These are phyloP conservation scores for Sialis fuliginosa DNA, from an alignment of 2,888 invertebrate species.

Conservation along the genomic window DNA sequence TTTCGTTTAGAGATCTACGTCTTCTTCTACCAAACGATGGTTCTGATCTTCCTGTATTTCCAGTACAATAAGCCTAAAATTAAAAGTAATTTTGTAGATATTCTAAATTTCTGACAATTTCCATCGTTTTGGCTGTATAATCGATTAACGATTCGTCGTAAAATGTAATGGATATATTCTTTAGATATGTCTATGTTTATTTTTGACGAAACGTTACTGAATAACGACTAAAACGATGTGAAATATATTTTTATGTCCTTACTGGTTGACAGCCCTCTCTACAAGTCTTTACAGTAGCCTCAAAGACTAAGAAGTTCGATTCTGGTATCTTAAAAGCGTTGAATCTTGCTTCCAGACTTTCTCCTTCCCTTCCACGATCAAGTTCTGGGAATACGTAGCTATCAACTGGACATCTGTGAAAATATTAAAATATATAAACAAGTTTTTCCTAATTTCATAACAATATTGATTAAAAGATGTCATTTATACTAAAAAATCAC, in stretches of 20 bases:
- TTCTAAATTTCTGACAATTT: too few relatives aligned
- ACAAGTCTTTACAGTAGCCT: slow-evolving; percentile 79
- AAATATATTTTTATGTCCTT: slow-evolving; percentile 14
- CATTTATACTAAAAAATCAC: too few relatives aligned
- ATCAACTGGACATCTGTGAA: slow-evolving; percentile 69
- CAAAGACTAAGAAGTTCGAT: slow-evolving; percentile 83
- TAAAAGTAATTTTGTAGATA: too few relatives aligned
- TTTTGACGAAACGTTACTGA: neutral
- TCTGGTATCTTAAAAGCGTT: slow-evolving; percentile 91
- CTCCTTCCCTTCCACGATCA: slow-evolving; percentile 68
- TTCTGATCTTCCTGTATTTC: slow-evolving; percentile 60
- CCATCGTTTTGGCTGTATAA: too few relatives aligned
- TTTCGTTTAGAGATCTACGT: slow-evolving; percentile 31
- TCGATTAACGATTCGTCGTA: too few relatives aligned
- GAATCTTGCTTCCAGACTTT: slow-evolving; percentile 77
- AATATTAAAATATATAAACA: neutral
- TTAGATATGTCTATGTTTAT: slow-evolving; percentile 9
- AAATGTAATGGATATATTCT: too few relatives aligned
- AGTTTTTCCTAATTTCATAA: neutral
- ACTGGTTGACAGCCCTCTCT: slow-evolving; percentile 78
- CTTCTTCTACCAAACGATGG: slow-evolving; percentile 64
- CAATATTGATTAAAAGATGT: neutral
- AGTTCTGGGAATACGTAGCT: slow-evolving; percentile 82
- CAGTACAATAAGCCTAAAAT: slow-evolving; percentile 59
- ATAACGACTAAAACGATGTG: neutral